Conservation (phyloP, 2,113 vertebrate species). For the Sakesphorus luctuosus region DNA sequence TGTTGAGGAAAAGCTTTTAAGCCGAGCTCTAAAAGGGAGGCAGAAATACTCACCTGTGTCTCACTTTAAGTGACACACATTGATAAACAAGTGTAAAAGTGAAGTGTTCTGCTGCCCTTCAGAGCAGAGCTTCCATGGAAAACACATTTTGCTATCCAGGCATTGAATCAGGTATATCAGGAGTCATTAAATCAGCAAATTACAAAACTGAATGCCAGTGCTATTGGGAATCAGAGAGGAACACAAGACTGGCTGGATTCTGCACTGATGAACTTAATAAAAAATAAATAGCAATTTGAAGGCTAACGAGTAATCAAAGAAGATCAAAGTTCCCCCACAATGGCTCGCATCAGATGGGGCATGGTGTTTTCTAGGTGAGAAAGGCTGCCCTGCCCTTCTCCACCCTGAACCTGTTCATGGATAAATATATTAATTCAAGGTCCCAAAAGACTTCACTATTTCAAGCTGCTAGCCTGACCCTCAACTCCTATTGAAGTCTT, state of each 20-base stretch:
- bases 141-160: neutral
- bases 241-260: neutral
- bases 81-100: neutral
- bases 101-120: neutral
- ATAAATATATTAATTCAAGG: neutral
- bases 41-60: neutral
- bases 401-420: neutral
- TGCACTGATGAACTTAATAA: neutral
- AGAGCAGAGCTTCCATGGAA: neutral
- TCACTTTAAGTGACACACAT: neutral
- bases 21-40: neutral
- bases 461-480: neutral
- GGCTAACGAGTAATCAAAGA: neutral
- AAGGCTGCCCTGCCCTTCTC: neutral
- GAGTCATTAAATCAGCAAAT: neutral
- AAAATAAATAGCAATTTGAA: neutral
- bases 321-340: neutral
- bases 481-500: neutral
- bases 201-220: neutral
- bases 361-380: neutral
- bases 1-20: neutral
- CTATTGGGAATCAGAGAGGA: neutral
- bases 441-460: conserved; percentile 19
- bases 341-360: neutral
- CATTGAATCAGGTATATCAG: neutral